These are phyloP conservation scores for Saccostrea cuccullata DNA, from an alignment of 1,140 invertebrate genomes.

Conservation along the genomic window DNA sequence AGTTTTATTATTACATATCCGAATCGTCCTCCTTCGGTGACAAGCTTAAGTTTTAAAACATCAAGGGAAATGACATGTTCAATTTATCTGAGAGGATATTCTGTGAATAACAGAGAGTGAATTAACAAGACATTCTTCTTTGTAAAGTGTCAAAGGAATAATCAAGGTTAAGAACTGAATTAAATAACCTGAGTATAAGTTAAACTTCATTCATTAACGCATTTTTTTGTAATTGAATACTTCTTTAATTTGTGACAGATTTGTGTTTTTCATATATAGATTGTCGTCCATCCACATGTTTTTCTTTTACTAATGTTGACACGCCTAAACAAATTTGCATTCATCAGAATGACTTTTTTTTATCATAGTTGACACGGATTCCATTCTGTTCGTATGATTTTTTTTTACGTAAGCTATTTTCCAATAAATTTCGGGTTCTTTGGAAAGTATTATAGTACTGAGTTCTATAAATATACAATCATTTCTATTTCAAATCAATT, in stretches of 20 bases:
- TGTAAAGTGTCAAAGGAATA: not conserved
- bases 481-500: too few species aligned
- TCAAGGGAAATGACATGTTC: slow-evolving; percentile 14
- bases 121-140: not conserved
- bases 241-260: not conserved
- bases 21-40: not conserved
- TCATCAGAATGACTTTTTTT: too few species aligned
- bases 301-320: too few species aligned
- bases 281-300: too few species aligned
- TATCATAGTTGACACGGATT: too few species aligned
- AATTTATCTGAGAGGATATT: slow-evolving; percentile 2
- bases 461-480: too few species aligned
- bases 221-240: not conserved
- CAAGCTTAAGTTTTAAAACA: not conserved
- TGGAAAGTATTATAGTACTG: too few species aligned
- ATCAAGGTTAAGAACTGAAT: not conserved
- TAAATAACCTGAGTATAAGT: not conserved
- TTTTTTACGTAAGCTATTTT: too few species aligned
- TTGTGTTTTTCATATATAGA: too few species aligned
- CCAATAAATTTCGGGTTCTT: too few species aligned
- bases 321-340: too few species aligned
- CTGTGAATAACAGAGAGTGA: not conserved
- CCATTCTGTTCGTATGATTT: too few species aligned
- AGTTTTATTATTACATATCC: not conserved
- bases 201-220: not conserved